phyloP scores from a whole-genome alignment of 2,888 invertebrate species.

The Drosophila ustulata region DNA sequence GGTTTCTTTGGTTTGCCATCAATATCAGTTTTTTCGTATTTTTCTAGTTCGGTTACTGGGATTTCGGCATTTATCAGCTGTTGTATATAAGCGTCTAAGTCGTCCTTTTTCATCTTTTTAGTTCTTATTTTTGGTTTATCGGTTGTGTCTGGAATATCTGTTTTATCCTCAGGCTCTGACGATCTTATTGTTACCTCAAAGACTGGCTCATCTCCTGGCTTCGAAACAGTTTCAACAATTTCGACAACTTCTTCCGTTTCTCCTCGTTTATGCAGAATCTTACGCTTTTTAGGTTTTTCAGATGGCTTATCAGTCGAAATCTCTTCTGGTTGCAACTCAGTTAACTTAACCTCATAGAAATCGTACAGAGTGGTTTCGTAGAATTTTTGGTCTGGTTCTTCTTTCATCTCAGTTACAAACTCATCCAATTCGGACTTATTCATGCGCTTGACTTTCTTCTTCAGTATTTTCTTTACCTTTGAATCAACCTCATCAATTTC shows the following conservation, averaged over 20 bases:
- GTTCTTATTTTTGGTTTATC: constrained; percentile 73
- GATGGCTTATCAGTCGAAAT: constrained; percentile 64
- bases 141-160: constrained; percentile 27
- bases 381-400: constrained; percentile 64
- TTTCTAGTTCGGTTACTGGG: constrained; percentile 84
- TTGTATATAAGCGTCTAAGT: constrained; percentile 83
- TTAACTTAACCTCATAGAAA: constrained; percentile 76
- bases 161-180: constrained; percentile 72
- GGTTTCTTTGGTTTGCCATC: constrained; percentile 81
- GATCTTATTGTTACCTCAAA: constrained; percentile 85
- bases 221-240: constrained; percentile 80
- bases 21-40: constrained; percentile 84
- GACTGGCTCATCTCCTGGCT: constrained; percentile 83
- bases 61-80: constrained; percentile 83
- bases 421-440: constrained; percentile 78
- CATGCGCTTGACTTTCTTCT: constrained; percentile 79
- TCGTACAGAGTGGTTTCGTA: constrained; percentile 56
- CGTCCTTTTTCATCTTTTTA: constrained; percentile 81
- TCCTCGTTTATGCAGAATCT: constrained; percentile 83
- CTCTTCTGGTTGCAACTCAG: constrained; percentile 82
- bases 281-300: constrained; percentile 80
- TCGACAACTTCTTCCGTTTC: constrained; percentile 85
- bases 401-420: constrained; percentile 75
- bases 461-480: constrained; percentile 50
- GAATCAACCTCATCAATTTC: constrained; percentile 48